Evolutionary conservation across 2,888 invertebrate genomes (phyloP).

Genomic region (Scaptomyza tumidula): DNA sequence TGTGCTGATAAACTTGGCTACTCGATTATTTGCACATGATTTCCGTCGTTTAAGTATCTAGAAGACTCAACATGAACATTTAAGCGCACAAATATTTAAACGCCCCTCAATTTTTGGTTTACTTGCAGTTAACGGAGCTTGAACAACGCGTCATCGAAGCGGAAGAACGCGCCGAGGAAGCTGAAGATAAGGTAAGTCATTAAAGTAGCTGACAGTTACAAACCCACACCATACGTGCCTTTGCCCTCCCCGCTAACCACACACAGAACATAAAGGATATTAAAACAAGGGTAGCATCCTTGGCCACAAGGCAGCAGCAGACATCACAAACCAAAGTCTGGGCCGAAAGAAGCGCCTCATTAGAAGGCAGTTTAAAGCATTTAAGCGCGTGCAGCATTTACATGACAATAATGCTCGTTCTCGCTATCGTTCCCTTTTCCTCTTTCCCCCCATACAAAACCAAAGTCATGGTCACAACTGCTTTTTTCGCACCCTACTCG

Average conservation of each 20-base stretch:
- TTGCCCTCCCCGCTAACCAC: not conserved
- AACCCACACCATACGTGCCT: not conserved
- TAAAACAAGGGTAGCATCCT: conserved; percentile 53
- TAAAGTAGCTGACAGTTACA: conserved; percentile 55
- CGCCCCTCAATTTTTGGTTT: conserved; percentile 37
- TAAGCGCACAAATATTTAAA: not conserved
- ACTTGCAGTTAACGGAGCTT: conserved; percentile 94
- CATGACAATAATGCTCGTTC: conserved; percentile 46
- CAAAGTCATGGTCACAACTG: not conserved
- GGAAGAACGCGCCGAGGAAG: conserved; percentile 95
- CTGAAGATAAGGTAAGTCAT: conserved; percentile 94
- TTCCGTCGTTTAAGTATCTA: conserved; percentile 40
- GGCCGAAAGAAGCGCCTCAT: conserved; percentile 50
- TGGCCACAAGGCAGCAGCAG: conserved; percentile 12
- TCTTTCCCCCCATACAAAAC: not conserved
- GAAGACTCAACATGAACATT: not conserved
- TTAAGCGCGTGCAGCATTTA: conserved; percentile 44
- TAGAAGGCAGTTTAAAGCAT: conserved; percentile 64
- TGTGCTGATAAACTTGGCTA: conserved; percentile 28
- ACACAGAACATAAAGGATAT: conserved; percentile 16
- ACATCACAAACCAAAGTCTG: conserved; percentile 9
- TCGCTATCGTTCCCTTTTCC: not conserved
- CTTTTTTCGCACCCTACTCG: not conserved
- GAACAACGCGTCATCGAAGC: conserved; percentile 96
- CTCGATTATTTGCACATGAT: conserved; percentile 45